A percentile compares a stretch with the other conserved stretches of the same genome.
Conservation (phyloP, 2,888 invertebrate genomes). For the Agonopterix heracliana region DNA sequence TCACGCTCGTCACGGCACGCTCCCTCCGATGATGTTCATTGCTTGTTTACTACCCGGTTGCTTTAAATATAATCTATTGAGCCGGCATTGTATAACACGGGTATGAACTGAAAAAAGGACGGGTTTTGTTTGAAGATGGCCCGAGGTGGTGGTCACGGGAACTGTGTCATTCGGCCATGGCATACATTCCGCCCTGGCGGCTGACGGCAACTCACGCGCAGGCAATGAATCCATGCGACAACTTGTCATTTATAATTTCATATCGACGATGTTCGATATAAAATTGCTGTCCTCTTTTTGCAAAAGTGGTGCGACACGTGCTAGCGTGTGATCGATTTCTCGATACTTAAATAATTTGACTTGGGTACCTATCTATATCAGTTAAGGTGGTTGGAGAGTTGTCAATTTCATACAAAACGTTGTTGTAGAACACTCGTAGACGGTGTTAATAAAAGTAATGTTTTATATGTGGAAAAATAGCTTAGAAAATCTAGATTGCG, state of each 20-base stretch:
- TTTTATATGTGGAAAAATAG: too few relatives aligned
- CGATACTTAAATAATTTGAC: neutral
- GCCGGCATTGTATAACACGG: neutral
- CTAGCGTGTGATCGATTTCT: neutral
- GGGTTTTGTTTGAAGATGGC: slow-evolving; percentile 50
- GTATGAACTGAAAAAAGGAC: slow-evolving; percentile 32
- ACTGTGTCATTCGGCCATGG: slow-evolving; percentile 67
- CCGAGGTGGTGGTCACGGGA: slow-evolving; percentile 36
- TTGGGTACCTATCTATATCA: too few relatives aligned
- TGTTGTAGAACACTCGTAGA: too few relatives aligned
- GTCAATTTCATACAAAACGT: too few relatives aligned
- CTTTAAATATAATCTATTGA: neutral
- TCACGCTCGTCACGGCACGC: slow-evolving; percentile 4
- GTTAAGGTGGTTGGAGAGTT: too few relatives aligned
- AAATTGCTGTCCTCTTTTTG: slow-evolving; percentile 1
- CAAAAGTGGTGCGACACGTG: neutral
- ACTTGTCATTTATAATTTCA: slow-evolving; percentile 20
- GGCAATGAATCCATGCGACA: slow-evolving; percentile 29
- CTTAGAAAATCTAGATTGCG: too few relatives aligned
- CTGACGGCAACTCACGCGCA: slow-evolving; percentile 39
- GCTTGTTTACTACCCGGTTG: neutral
- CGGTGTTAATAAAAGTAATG: too few relatives aligned
- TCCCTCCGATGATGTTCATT: neutral
- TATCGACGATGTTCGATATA: slow-evolving; percentile 6
- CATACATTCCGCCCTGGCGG: slow-evolving; percentile 49